Evolutionary conservation across 2,888 invertebrate species (phyloP), one percentile per base, ranked within the genome.

Genomic region (Agapostemon virescens): DNA sequence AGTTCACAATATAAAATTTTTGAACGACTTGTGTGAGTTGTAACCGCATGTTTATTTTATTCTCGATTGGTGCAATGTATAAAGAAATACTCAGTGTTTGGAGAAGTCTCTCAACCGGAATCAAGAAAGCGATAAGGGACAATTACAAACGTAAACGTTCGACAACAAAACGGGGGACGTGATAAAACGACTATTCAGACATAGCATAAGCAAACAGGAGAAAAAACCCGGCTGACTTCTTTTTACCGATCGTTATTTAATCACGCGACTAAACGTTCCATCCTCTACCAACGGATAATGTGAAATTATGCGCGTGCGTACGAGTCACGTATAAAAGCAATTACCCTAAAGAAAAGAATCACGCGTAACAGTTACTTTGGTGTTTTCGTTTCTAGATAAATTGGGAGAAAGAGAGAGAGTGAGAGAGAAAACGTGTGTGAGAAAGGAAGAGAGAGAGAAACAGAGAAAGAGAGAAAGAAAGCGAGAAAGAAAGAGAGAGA

Each of bases 311-410:
- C 79, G 72, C 67, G 33, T 52, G 52, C 66, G 68, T 52, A 36
- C 61, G 77, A 49, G 58, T 79, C 55, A 68, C 67, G 49, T 63
- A 66, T 38, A 58, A 30, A 58, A 81, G 67, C 67, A 67, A 83
- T 78, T 70, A 63, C 69, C 66, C 36, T 69, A 66, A 72, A 61
- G 4, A 58, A 33, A 33, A 23, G n/a, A 58, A 72, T 49, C 77
- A 69, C 74, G 83, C 63, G 66, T 64, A 74, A 76, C 36, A 76
- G 38, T 79, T 82, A 84, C 77, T 85, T 86, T 68, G 77, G 81
- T 83, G 85, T 83, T 85, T 79, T 69, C 77, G 77, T 84, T 84
- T 73, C 17, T 61, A 80, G 40, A 36, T 74, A 20, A 74, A 36
- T 45, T 74, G 30, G 66, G 26, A 61, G 61, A 81, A 58, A 52